phyloP scores from a whole-genome alignment of 2,797 vertebrate species.

The Phrynocephalus vlangalii region DNA sequence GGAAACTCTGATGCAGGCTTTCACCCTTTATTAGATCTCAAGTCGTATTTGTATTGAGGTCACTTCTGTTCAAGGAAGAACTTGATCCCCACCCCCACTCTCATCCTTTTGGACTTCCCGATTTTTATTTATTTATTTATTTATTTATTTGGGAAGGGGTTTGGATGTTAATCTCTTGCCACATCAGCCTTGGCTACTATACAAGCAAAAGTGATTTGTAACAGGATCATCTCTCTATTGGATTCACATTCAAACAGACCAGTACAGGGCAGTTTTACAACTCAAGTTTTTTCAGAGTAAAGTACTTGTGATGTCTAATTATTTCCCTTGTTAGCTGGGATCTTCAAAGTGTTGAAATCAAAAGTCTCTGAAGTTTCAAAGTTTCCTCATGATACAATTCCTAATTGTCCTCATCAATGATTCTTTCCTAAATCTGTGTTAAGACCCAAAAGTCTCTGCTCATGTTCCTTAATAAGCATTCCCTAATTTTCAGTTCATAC shows the following conservation, averaged over 20 bases:
- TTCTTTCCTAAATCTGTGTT: too few species aligned
- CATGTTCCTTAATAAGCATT: background rate
- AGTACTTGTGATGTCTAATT: too few species aligned
- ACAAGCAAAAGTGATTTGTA: background rate
- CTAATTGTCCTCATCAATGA: too few species aligned
- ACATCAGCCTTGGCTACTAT: constrained; percentile 8
- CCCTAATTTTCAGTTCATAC: background rate
- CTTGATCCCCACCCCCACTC: background rate
- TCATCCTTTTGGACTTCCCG: background rate
- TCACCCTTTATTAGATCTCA: constrained; percentile 43
- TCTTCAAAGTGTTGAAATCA: background rate
- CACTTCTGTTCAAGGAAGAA: constrained; percentile 29
- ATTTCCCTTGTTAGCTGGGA: background rate
- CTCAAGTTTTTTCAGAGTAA: background rate
- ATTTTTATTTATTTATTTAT: too few species aligned
- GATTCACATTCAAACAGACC: constrained; percentile 3
- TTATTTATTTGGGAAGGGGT: too few species aligned
- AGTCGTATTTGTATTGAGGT: constrained; percentile 16
- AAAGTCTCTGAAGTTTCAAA: background rate
- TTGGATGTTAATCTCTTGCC: constrained; percentile 27
- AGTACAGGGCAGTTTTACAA: background rate
- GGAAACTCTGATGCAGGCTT: constrained; percentile 16
- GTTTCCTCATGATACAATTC: too few species aligned
- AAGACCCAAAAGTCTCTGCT: background rate
- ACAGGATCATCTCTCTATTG: background rate